Percentiles rank a stretch among this genome's conserved stretches.
These are phyloP conservation scores for Coregonus sp. DNA, from an alignment of 2,797 vertebrate species.

Conservation along the genomic window DNA sequence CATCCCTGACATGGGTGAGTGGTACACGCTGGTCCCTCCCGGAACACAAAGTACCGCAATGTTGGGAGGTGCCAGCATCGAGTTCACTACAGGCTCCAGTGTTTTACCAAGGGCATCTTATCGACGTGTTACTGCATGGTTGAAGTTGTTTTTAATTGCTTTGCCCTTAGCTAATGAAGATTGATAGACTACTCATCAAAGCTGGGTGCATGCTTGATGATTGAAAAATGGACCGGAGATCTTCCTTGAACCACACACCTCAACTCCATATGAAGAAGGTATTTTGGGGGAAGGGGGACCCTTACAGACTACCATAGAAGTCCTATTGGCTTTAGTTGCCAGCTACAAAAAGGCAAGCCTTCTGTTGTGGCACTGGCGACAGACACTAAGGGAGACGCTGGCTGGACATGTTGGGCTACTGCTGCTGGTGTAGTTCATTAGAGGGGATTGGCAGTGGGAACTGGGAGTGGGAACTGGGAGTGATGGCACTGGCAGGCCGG, in stretches of 20 bases:
- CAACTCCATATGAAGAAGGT: no score
- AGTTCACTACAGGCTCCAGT: not conserved
- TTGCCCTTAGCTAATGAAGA: no score
- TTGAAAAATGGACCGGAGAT: no score
- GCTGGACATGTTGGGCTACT: not conserved
- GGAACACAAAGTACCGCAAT: not conserved
- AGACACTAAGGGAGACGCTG: not conserved
- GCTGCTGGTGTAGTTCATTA: slow-evolving; percentile 1
- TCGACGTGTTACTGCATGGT: no score
- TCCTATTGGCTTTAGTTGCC: not conserved
- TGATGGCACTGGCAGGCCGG: not conserved
- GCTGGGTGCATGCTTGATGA: no score
- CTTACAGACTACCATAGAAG: no score
- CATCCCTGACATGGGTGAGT: not conserved
- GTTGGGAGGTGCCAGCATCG: not conserved
- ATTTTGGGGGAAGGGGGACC: no score
- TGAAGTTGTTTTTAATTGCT: no score
- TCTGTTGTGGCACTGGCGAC: not conserved
- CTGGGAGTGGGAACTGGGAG: not conserved
- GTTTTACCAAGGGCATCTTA: no score
- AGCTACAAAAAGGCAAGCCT: not conserved
- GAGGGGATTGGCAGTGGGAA: not conserved
- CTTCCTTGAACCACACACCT: no score
- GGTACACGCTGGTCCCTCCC: not conserved
- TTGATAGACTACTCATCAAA: no score